These are phyloP conservation scores for Eupithecia exiguata DNA, from an alignment of 2,888 invertebrate species.

Conservation along the genomic window DNA sequence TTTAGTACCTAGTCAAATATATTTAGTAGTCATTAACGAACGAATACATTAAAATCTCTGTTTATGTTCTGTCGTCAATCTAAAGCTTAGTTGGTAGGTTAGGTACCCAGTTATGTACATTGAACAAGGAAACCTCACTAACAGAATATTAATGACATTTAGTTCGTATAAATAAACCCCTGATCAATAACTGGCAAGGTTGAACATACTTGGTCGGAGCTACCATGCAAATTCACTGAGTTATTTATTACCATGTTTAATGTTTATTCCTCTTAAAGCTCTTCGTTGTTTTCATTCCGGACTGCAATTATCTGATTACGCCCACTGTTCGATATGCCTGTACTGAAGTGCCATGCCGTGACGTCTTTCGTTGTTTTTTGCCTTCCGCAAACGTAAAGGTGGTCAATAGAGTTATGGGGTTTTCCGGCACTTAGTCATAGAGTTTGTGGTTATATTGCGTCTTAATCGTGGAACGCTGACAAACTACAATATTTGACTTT, in stretches of 20 bases:
- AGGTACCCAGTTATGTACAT: conserved; percentile 15
- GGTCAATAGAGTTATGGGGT: background rate
- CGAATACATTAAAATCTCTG: conserved; percentile 8
- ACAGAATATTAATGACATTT: conserved; percentile 44
- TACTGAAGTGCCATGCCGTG: background rate
- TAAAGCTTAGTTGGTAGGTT: conserved; percentile 15
- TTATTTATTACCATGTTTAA: conserved; percentile 8
- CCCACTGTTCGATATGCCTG: background rate
- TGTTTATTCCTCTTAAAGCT: background rate
- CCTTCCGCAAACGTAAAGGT: background rate
- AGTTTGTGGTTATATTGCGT: background rate
- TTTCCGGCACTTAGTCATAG: background rate
- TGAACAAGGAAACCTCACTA: conserved; percentile 41
- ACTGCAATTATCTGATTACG: background rate
- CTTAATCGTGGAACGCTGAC: background rate
- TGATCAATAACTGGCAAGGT: conserved; percentile 50
- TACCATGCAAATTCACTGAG: conserved; percentile 47
- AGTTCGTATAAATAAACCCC: conserved; percentile 32
- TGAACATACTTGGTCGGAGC: conserved; percentile 36
- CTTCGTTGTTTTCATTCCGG: background rate
- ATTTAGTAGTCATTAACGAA: background rate
- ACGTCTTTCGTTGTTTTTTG: background rate
- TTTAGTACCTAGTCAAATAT: background rate
- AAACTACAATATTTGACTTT: background rate
- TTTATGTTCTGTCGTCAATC: conserved; percentile 23